Conservation (phyloP, 2,888 invertebrate genomes). For the Arrhopalites spinosus region DNA sequence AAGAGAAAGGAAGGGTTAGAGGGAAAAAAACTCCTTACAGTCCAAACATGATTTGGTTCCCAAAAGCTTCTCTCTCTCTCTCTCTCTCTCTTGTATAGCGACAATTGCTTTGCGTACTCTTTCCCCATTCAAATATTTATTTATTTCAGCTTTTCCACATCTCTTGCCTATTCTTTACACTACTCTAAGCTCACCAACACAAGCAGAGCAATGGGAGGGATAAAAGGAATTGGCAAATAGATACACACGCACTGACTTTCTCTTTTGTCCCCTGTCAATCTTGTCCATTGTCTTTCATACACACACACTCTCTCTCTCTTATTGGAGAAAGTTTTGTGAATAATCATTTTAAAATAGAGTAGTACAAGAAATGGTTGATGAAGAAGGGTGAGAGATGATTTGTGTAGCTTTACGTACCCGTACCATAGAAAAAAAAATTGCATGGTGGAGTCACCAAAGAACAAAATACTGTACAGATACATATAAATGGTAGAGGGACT, state of each 20-base stretch:
- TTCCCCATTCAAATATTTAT: constrained; percentile 30
- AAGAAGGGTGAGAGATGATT: not conserved
- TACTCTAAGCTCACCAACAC: too few relatives aligned
- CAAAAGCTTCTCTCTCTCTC: constrained; percentile 20
- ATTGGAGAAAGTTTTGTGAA: not conserved
- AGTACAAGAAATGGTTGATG: too few relatives aligned
- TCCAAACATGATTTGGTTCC: constrained; percentile 42
- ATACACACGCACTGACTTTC: too few relatives aligned
- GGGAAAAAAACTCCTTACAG: constrained; percentile 30
- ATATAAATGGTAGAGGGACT: constrained; percentile 18
- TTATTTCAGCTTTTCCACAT: constrained; percentile 13
- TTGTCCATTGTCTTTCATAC: not conserved
- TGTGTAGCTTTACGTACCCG: too few relatives aligned
- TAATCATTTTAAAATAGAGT: not conserved
- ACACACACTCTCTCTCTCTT: not conserved
- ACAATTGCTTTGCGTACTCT: too few relatives aligned
- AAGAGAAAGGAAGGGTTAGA: too few relatives aligned
- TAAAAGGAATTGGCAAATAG: too few relatives aligned
- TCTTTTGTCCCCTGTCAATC: not conserved
- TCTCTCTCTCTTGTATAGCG: not conserved
- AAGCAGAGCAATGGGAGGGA: too few relatives aligned
- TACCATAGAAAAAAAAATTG: too few relatives aligned
- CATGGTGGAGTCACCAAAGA: too few relatives aligned
- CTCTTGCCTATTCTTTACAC: not conserved
- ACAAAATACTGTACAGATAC: constrained; percentile 3